Base-by-base conservation (phyloP, 2,888 invertebrate species). In the Caenorhabditis sulstoni region DNA sequence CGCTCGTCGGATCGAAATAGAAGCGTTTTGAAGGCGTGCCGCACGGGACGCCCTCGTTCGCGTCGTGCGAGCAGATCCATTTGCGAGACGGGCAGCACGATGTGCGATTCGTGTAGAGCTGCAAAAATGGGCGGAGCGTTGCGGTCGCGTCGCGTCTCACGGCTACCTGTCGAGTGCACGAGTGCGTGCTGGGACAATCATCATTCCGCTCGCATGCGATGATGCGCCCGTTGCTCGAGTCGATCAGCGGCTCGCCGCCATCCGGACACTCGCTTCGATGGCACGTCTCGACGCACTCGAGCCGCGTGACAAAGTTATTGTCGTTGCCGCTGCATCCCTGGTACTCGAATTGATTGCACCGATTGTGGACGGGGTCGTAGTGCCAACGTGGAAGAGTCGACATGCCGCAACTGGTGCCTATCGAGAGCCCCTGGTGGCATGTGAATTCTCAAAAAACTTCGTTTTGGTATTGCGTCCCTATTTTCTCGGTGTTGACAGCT, bases 331-430 rank as follows among this genome's bases (percentile, higher is more conserved):
- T 86, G 41, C 87, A 88, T 11, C 87, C 87, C 20, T 70, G 67
- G 66, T 79, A 88, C 16, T 79, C 81, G 70, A 88, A 88, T 8
- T 87, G 77, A 52, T 74, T 67, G 45, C 88, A 88, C 11, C 73
- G 52, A 14, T 80, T 75, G 9, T 77, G 47, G n/a, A 67, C 39
- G 11, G 73, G 50, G 50, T 87, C 87, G 66, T 80, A 87, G 59
- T 64, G 75, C 93, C 91, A 97, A 96, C 92, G 97, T 96, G 94
- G 94, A 95, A 92, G 96, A 96, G 81, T 96, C 0, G 71, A 59
- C 44, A 67, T 52, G 20, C 76, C 79, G 47, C 85, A 85, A 0
- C 62, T 47, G 1, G 77, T 70, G 14, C 83, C 83, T 8, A 39
- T 22, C n/a, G 64, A 52, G 3, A 45, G 57, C 5, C 65, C 61